Evolutionary conservation across 2,797 vertebrate genomes (phyloP).

Genomic region (Percopsis omiscomaycus): DNA sequence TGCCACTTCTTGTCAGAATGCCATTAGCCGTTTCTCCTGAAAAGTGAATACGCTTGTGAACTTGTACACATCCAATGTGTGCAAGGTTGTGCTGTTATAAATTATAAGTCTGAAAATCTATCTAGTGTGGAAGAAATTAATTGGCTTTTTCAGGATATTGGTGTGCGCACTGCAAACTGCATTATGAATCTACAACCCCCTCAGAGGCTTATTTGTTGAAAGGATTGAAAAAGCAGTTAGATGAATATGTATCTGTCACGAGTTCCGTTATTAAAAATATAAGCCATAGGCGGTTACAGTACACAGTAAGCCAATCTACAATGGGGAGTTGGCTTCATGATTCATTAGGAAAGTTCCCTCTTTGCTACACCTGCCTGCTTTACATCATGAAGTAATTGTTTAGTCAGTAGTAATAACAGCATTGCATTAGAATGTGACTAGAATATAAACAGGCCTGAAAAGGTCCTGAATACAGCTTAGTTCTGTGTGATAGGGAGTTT

Average conservation of each 20-base stretch:
- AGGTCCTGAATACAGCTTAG: not conserved
- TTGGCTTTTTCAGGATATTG: slow-evolving; percentile 8
- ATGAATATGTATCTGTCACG: slow-evolving; percentile 5
- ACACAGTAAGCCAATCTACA: slow-evolving; percentile 4
- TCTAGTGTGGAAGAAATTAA: slow-evolving; percentile 19
- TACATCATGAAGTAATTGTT: slow-evolving; percentile 14
- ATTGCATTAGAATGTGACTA: not conserved
- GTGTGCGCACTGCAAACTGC: slow-evolving; percentile 10
- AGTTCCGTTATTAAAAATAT: slow-evolving; percentile 18
- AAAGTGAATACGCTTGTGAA: slow-evolving; percentile 41
- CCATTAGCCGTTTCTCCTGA: slow-evolving; percentile 43
- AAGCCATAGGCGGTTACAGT: slow-evolving; percentile 19
- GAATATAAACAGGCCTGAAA: slow-evolving; percentile 10
- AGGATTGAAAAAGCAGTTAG: slow-evolving; percentile 14
- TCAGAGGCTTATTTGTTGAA: slow-evolving; percentile 8
- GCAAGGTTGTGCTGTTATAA: slow-evolving; percentile 18
- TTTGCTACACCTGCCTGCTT: not conserved
- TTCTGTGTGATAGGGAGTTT: not conserved
- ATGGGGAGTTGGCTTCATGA: not conserved
- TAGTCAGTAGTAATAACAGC: not conserved
- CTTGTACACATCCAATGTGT: slow-evolving; percentile 47
- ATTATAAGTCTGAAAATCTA: not conserved
- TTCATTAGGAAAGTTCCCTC: too few relatives aligned
- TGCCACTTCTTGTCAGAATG: slow-evolving; percentile 59
- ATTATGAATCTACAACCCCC: slow-evolving; percentile 1